These are phyloP conservation scores for Caprella mutica DNA, from an alignment of 2,888 invertebrate genomes.

Conservation along the genomic window DNA sequence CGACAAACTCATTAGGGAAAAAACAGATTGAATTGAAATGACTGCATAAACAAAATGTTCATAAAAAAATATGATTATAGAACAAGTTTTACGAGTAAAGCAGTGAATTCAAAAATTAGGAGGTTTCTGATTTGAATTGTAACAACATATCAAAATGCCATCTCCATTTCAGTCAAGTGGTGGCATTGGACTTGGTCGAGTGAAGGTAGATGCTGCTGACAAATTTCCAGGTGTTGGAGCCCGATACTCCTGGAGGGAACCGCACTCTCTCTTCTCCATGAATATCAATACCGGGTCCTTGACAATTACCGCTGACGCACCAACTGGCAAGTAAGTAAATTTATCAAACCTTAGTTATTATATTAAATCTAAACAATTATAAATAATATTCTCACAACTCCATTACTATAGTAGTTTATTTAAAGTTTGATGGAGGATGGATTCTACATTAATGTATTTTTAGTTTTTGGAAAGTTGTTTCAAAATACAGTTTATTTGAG, in stretches of 20 bases:
- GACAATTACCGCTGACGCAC: slow-evolving; percentile 5
- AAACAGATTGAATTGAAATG: no score
- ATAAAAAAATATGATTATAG: no score
- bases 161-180: slow-evolving; percentile 2
- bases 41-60: no score
- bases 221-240: slow-evolving; percentile 5
- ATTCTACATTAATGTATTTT: neutral
- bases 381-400: neutral
- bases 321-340: slow-evolving; percentile 1
- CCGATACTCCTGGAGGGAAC: slow-evolving; percentile 3
- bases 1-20: no score
- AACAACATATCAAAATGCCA: no score
- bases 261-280: slow-evolving; percentile 9
- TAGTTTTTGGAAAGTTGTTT: no score
- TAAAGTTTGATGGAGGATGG: neutral
- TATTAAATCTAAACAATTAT: neutral
- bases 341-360: neutral
- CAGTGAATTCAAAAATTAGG: no score
- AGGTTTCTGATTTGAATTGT: no score
- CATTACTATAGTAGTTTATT: neutral
- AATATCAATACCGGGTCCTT: slow-evolving; percentile 3
- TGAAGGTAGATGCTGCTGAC: neutral
- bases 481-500: no score
- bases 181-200: slow-evolving; percentile 1
- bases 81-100: no score